Percentiles rank a stretch among this genome's conserved stretches.
phyloP scores from a whole-genome alignment of 1,140 invertebrate species.

The Drosophila baimaii region DNA sequence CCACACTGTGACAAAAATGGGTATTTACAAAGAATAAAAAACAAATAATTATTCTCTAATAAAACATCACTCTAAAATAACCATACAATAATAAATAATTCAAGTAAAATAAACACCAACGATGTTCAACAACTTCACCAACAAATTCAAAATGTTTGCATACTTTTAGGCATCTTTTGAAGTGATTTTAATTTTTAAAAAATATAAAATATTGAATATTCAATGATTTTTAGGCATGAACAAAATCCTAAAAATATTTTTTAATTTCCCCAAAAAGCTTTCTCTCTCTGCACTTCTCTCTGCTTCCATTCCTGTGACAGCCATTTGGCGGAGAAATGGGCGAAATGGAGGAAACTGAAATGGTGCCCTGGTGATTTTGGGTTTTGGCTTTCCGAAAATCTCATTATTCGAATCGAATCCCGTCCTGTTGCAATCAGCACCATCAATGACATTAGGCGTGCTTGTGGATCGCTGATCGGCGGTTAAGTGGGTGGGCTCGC shows the following conservation, averaged over 20 bases:
- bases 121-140: neutral
- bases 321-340: neutral
- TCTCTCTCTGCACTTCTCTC: neutral
- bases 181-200: too few relatives aligned
- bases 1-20: neutral
- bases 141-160: neutral
- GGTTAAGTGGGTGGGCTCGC: constrained; percentile 14
- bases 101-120: neutral
- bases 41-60: too few relatives aligned
- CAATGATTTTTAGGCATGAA: too few relatives aligned
- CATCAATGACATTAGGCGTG: constrained; percentile 46
- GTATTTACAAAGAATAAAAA: too few relatives aligned
- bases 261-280: neutral
- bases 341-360: constrained; percentile 13
- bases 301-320: neutral
- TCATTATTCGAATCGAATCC: constrained; percentile 56
- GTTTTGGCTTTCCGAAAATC: constrained; percentile 42
- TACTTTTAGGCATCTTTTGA: too few relatives aligned
- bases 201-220: too few relatives aligned
- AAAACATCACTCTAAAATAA: neutral
- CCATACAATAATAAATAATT: neutral
- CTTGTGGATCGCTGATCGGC: constrained; percentile 49
- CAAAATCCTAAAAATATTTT: too few relatives aligned
- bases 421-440: constrained; percentile 45
- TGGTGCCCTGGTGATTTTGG: constrained; percentile 36